Conservation (phyloP, 2,888 invertebrate species). For the Tachina fera region DNA sequence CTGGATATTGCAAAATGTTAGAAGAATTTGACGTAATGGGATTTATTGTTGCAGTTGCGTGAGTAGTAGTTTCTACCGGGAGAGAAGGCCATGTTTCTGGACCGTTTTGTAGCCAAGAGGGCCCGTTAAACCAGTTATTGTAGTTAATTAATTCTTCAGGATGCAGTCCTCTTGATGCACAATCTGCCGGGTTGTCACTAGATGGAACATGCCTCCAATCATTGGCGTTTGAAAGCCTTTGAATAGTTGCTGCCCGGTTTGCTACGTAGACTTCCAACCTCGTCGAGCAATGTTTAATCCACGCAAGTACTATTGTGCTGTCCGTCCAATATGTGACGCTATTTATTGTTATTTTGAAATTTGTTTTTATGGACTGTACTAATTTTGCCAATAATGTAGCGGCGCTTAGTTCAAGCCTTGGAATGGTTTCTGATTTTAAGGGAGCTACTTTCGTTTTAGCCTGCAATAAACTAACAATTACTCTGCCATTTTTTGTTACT, state of each 20-base stretch:
- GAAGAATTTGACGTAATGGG: neutral
- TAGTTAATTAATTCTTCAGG: slow-evolving; percentile 6
- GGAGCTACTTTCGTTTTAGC: slow-evolving; percentile 34
- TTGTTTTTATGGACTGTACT: slow-evolving; percentile 1
- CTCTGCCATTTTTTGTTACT: neutral
- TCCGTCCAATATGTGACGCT: no score
- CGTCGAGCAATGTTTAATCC: no score
- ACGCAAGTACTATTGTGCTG: no score
- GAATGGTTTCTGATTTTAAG: slow-evolving; percentile 35
- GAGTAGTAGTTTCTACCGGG: neutral
- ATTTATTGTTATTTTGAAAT: neutral
- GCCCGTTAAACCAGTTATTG: no score
- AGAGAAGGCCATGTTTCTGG: neutral
- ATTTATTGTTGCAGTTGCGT: neutral
- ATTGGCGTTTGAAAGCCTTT: slow-evolving; percentile 14
- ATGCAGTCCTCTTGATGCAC: slow-evolving; percentile 22
- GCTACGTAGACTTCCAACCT: slow-evolving; percentile 4
- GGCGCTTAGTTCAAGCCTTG: slow-evolving; percentile 24
- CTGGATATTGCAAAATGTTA: slow-evolving; percentile 9
- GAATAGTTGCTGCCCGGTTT: slow-evolving; percentile 9
- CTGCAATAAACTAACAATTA: slow-evolving; percentile 26
- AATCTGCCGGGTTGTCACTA: slow-evolving; percentile 10
- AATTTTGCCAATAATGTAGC: slow-evolving; percentile 24
- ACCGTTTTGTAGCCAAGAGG: neutral
- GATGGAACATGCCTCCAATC: slow-evolving; percentile 41